Percentiles rank a stretch among this genome's conserved stretches.
phyloP scores from a whole-genome alignment of 2,888 invertebrate species.

The Drosophila limbata region DNA sequence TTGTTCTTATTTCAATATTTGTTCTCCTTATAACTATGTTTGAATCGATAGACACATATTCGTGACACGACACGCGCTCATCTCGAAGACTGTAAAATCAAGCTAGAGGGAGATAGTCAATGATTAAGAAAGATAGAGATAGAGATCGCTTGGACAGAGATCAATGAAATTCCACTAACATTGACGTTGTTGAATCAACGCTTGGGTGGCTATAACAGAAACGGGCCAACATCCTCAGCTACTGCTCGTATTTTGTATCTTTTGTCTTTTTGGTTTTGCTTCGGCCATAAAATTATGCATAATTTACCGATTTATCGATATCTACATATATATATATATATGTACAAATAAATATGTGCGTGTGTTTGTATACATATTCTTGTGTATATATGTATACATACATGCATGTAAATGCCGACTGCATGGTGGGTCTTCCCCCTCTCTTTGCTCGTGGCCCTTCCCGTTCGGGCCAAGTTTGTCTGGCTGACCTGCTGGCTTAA shows the following conservation, averaged over 20 bases:
- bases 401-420: slow-evolving; percentile 49
- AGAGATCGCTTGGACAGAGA: slow-evolving; percentile 5
- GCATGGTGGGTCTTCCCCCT: slow-evolving; percentile 59
- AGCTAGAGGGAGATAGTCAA: not conserved
- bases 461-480: not conserved
- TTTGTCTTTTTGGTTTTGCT: slow-evolving; percentile 44
- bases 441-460: not conserved
- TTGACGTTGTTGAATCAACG: slow-evolving; percentile 10
- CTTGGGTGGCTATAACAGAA: slow-evolving; percentile 51
- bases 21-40: not conserved
- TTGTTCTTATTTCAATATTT: not conserved
- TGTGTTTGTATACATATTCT: not conserved
- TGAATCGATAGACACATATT: not conserved
- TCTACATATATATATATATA: slow-evolving; percentile 3
- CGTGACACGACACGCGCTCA: slow-evolving; percentile 10
- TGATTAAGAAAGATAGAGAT: not conserved
- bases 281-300: slow-evolving; percentile 76
- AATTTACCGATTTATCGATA: slow-evolving; percentile 69
- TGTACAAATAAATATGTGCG: not conserved
- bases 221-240: slow-evolving; percentile 36
- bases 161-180: slow-evolving; percentile 20
- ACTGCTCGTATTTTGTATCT: slow-evolving; percentile 51
- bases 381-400: not conserved
- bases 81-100: not conserved
- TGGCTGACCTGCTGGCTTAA: slow-evolving; percentile 64